Evolutionary conservation across 35 echinoderm and acorn worm genomes (phyloP).

Genomic region (Stichopus chloronotus): DNA sequence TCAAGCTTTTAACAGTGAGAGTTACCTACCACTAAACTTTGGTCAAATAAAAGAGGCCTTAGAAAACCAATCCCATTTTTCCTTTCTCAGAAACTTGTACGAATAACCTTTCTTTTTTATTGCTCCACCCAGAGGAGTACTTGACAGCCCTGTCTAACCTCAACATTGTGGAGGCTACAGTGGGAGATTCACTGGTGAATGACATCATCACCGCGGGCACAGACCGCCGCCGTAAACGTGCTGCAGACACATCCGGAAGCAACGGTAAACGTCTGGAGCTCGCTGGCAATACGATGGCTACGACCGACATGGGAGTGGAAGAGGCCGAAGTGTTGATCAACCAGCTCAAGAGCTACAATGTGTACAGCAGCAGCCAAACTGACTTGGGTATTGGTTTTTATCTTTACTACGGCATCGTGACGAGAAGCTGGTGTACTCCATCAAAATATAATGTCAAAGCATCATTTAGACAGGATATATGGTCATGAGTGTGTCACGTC

Average conservation of each 20-base stretch:
- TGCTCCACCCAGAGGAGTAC: background rate
- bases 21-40: too few relatives aligned
- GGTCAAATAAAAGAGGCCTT: too few relatives aligned
- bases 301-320: background rate
- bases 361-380: background rate
- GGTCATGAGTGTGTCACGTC: too few relatives aligned
- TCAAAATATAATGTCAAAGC: too few relatives aligned
- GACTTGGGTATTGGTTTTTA: constrained; percentile 23
- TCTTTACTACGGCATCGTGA: too few relatives aligned
- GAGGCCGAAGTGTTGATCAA: background rate
- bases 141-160: background rate
- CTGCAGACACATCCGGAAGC: background rate
- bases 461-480: too few relatives aligned
- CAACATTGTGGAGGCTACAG: background rate
- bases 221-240: background rate
- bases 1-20: too few relatives aligned
- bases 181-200: background rate
- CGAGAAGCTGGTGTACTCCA: too few relatives aligned
- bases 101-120: too few relatives aligned
- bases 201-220: background rate
- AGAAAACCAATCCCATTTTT: too few relatives aligned
- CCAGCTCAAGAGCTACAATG: background rate
- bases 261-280: background rate
- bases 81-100: too few relatives aligned
- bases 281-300: background rate